These are phyloP conservation scores for Grallaria varia DNA, from an alignment of 2,113 vertebrate species.

Conservation along the genomic window DNA sequence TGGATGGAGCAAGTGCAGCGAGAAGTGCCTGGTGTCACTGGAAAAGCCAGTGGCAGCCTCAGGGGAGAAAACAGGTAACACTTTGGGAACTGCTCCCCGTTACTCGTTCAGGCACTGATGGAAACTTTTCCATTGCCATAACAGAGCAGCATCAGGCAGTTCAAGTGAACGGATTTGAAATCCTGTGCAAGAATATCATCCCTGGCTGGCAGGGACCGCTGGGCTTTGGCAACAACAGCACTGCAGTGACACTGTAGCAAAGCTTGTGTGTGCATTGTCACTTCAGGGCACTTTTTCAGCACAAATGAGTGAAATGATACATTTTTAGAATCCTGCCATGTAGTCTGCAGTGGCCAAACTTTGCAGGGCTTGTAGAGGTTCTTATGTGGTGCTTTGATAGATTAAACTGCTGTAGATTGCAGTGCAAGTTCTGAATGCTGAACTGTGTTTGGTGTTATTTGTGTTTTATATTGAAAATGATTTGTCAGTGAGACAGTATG, in stretches of 20 bases:
- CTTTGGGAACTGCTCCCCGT: not conserved
- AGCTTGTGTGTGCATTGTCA: not conserved
- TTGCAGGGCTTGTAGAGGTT: not conserved
- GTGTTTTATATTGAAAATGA: not conserved
- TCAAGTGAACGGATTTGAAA: not conserved
- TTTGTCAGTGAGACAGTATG: not conserved
- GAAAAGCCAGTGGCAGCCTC: not conserved
- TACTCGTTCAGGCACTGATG: not conserved
- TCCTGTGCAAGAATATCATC: not conserved
- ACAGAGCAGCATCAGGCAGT: not conserved
- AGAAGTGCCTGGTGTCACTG: not conserved
- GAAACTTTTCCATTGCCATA: not conserved
- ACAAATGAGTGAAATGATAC: not conserved
- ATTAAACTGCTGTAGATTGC: not conserved
- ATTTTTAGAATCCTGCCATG: not conserved
- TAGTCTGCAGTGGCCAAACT: not conserved
- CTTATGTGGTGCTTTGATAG: not conserved
- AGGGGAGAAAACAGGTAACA: not conserved
- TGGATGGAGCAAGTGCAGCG: not conserved
- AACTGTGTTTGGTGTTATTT: not conserved
- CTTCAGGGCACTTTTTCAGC: not conserved
- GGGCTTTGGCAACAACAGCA: not conserved
- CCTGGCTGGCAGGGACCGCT: not conserved
- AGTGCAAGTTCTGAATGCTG: not conserved
- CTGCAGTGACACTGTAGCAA: not conserved